Evolutionary conservation across 2,888 invertebrate genomes (phyloP).

Genomic region (Altica lythri): DNA sequence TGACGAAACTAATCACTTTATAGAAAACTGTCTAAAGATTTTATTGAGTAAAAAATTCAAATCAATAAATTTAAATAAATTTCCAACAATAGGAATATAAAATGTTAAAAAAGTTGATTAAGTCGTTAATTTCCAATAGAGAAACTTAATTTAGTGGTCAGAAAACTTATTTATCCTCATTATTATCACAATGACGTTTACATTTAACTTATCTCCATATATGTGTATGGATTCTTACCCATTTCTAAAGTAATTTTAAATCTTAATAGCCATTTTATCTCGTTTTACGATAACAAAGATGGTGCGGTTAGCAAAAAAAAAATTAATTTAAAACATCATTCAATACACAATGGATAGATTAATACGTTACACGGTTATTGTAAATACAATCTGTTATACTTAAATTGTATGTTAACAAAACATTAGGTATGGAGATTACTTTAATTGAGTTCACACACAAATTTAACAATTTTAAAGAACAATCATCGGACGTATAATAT

Average conservation of each 20-base stretch:
- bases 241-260: constrained; percentile 17
- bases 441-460: constrained; percentile 2
- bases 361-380: constrained; percentile 15
- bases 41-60: too few relatives aligned
- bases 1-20: too few relatives aligned
- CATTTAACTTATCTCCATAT: constrained; percentile 19
- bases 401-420: constrained; percentile 24
- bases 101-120: too few relatives aligned
- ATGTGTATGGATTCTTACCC: constrained; percentile 9
- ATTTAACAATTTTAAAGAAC: background rate
- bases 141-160: too few relatives aligned
- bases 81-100: too few relatives aligned
- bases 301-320: constrained; percentile 16
- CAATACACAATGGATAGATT: constrained; percentile 8
- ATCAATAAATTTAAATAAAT: too few relatives aligned
- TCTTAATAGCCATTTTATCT: constrained; percentile 25
- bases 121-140: too few relatives aligned
- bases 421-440: constrained; percentile 23
- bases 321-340: constrained; percentile 23
- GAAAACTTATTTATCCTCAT: too few relatives aligned
- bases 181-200: too few relatives aligned
- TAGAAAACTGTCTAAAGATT: too few relatives aligned
- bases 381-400: constrained; percentile 20
- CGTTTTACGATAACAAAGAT: constrained; percentile 18
- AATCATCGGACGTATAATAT: too few relatives aligned